These are phyloP conservation scores for Clarias fuscus DNA, from an alignment of 2,797 vertebrate genomes.

Conservation along the genomic window DNA sequence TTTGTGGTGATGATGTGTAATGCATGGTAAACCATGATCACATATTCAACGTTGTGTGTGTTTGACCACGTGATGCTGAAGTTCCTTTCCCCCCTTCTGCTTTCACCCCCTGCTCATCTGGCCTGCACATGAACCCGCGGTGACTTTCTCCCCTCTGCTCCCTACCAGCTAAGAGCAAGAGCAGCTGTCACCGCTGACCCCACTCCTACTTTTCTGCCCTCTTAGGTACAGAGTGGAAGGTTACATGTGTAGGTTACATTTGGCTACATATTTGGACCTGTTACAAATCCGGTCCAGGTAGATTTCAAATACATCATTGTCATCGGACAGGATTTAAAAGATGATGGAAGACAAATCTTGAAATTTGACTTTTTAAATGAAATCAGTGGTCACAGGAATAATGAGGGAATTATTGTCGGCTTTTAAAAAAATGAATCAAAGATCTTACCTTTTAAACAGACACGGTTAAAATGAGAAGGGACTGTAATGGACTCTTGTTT, in stretches of 20 bases:
- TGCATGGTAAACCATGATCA: background rate
- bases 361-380: background rate
- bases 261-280: background rate
- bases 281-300: background rate
- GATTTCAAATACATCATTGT: background rate
- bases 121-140: conserved; percentile 62
- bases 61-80: conserved; percentile 37
- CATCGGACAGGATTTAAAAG: background rate
- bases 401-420: background rate
- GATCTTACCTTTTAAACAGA: background rate
- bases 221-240: conserved; percentile 10
- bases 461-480: background rate
- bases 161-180: conserved; percentile 53
- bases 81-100: conserved; percentile 61
- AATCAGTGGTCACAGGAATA: background rate
- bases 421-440: background rate
- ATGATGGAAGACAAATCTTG: conserved; percentile 14
- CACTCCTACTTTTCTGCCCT: conserved; percentile 28
- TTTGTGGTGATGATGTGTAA: background rate
- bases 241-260: conserved; percentile 12
- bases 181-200: conserved; percentile 50
- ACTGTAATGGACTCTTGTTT: background rate
- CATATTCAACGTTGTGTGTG: background rate
- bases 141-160: conserved; percentile 62
- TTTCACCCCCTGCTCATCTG: conserved; percentile 52